Evolutionary conservation across 2,797 vertebrate genomes (phyloP), one percentile per base, ranked within the genome.

Genomic region (Xenops minutus): DNA sequence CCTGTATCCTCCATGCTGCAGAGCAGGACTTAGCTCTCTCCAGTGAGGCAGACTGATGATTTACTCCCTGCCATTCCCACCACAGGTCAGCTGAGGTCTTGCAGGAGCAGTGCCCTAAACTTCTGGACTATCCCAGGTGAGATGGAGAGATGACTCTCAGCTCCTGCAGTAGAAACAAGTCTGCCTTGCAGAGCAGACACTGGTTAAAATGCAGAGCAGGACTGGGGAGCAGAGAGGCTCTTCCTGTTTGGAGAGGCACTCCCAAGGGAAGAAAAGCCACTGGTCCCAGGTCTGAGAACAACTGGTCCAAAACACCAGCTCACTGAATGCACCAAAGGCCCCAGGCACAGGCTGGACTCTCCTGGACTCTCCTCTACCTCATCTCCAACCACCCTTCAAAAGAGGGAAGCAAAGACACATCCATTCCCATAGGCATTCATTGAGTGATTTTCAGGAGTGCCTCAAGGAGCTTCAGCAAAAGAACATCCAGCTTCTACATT

Each of bases 181-280:
- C 68, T 52, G 34, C 56, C 76, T 76, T 32, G 52, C 64, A n/a
- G 77, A 86, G 74, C 24, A 80, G 30, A 77, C n/a, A 7, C 24
- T 41, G 29, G 15, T 59, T 51, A 81, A 88, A 80, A 88, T 37
- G 44, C 66, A 88, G 54, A 84, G 69, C 66, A 72, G 66, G 30
- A 49, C 64, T 1, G 8, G n/a, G 18, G 49, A 73, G 49, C 51
- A 85, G 48, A 83, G 54, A 93, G 39, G n/a, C 24, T 66, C 52
- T 44, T 71, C 73, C 21, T 46, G 46, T 46, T 84, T 2, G 6
- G 41, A 64, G 26, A 86, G 59, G 49, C 10, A 37, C 19, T 30
- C 26, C n/a, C 14, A 41, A 37, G 24, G 34, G 39, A 85, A 22
- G 54, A 94, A 46, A 48, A 59, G 36, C 11, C 77, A 73, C 59